phyloP scores from a whole-genome alignment of 1,140 invertebrate genomes.

The Homarus americanus region DNA sequence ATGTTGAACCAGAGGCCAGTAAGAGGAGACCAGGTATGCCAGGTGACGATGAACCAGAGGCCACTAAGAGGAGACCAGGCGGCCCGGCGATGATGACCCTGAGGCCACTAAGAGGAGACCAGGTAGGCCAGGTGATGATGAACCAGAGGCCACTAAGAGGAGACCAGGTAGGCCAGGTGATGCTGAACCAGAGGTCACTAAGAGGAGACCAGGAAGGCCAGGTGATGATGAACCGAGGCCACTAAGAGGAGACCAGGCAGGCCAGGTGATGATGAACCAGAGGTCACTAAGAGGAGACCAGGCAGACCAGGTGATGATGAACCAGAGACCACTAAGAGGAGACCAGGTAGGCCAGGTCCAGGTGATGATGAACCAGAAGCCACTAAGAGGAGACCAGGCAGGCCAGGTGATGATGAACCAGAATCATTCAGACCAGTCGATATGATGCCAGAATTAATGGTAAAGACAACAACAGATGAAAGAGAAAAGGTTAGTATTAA shows the following conservation, averaged over 20 bases:
- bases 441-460: too few relatives aligned
- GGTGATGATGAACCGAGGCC: background rate
- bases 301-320: background rate
- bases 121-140: conserved; percentile 1
- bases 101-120: background rate
- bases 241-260: background rate
- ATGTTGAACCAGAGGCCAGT: background rate
- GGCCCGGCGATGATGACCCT: background rate
- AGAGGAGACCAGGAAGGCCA: background rate
- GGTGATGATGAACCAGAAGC: background rate
- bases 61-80: background rate
- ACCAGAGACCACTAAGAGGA: background rate
- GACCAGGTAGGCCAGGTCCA: background rate
- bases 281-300: background rate
- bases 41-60: background rate
- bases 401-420: background rate
- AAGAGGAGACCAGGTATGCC: background rate
- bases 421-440: too few relatives aligned
- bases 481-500: too few relatives aligned
- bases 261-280: background rate
- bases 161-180: conserved; percentile 7
- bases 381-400: background rate
- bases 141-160: background rate
- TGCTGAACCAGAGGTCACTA: background rate
- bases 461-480: too few relatives aligned